Percentiles rank a stretch among this genome's conserved stretches.
phyloP scores from a whole-genome alignment of 2,888 invertebrate species.

The Aethes cnicana region DNA sequence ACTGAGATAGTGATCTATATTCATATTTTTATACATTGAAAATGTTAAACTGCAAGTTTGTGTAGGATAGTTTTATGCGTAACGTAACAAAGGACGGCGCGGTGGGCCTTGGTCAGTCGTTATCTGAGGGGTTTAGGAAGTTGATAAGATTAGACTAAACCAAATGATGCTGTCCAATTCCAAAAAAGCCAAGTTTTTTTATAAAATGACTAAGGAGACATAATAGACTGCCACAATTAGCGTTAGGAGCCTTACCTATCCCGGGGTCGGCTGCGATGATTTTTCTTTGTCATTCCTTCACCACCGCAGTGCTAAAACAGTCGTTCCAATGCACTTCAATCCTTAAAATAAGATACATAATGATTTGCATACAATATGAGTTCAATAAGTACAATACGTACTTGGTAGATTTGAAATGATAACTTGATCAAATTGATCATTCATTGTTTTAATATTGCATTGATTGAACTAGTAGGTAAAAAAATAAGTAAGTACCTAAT shows the following conservation, averaged over 20 bases:
- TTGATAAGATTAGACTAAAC: slow-evolving; percentile 48
- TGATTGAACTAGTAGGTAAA: too few species aligned
- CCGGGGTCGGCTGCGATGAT: slow-evolving; percentile 22
- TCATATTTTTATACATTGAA: slow-evolving; percentile 26
- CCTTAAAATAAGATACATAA: too few species aligned
- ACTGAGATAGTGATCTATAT: slow-evolving; percentile 18
- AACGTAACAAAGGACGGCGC: not conserved
- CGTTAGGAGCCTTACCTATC: slow-evolving; percentile 44
- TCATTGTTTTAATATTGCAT: too few species aligned
- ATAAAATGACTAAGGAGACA: slow-evolving; percentile 8
- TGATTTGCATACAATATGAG: too few species aligned
- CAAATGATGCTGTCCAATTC: slow-evolving; percentile 35
- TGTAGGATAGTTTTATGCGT: not conserved
- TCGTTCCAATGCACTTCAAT: too few species aligned
- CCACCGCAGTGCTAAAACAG: too few species aligned
- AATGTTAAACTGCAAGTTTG: slow-evolving; percentile 4
- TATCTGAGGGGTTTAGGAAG: slow-evolving; percentile 45
- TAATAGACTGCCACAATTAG: slow-evolving; percentile 57
- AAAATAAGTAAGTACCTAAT: too few species aligned
- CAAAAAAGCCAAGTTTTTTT: slow-evolving; percentile 37
- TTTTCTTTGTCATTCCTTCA: slow-evolving; percentile 17
- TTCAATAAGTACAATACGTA: too few species aligned
- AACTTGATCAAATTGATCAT: too few species aligned
- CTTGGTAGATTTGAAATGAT: too few species aligned
- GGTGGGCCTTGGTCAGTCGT: slow-evolving; percentile 36